phyloP scores from a whole-genome alignment of 2,888 invertebrate genomes.

The Ellobium chinense region DNA sequence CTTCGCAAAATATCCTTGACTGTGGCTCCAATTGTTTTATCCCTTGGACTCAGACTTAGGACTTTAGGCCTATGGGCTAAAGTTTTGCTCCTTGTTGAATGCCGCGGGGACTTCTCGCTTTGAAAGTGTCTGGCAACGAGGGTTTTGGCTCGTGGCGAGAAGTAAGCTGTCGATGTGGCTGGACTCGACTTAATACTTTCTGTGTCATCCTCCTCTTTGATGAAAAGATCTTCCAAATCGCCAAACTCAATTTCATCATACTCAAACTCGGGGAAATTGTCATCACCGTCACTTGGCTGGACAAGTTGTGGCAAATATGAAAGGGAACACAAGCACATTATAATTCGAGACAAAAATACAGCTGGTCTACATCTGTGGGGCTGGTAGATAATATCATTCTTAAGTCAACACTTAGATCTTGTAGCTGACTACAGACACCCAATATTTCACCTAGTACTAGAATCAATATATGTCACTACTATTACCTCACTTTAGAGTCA shows the following conservation, averaged over 20 bases:
- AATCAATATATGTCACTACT: too few species aligned
- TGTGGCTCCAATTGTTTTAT: conserved; percentile 29
- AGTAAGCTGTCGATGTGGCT: background rate
- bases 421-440: too few species aligned
- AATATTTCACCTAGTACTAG: too few species aligned
- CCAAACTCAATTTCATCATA: conserved; percentile 11
- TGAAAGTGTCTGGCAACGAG: conserved; percentile 22
- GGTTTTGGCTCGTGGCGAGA: background rate
- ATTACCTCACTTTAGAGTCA: too few species aligned
- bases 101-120: conserved; percentile 21
- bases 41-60: background rate
- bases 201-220: conserved; percentile 15
- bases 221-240: background rate
- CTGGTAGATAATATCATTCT: too few species aligned
- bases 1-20: conserved; percentile 35
- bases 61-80: background rate
- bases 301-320: background rate
- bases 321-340: background rate
- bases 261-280: background rate
- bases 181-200: conserved; percentile 23
- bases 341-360: too few species aligned
- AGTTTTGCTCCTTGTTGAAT: background rate
- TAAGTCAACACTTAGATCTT: too few species aligned
- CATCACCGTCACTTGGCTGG: background rate
- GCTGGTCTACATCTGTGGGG: too few species aligned